Evolutionary conservation across 2,113 vertebrate genomes (phyloP).

Genomic region (Seriola quinqueradiata): DNA sequence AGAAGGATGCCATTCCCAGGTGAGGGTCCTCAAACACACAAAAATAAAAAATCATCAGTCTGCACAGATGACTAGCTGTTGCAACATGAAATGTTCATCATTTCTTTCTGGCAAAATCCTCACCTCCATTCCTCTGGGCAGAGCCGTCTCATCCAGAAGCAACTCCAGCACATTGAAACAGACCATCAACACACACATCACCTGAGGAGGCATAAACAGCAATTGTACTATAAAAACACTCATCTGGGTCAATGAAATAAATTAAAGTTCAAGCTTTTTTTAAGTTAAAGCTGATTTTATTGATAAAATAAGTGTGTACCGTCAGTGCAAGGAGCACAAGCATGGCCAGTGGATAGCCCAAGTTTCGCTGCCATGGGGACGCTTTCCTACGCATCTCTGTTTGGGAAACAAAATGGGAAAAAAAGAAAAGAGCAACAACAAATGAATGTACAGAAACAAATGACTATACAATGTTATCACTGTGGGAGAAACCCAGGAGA

Average conservation of each 20-base stretch:
- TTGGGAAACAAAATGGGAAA: not conserved
- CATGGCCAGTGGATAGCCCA: conserved; percentile 96
- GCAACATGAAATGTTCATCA: not conserved
- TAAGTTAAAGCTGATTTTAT: not conserved
- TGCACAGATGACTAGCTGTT: rapidly evolving
- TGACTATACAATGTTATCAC: not conserved
- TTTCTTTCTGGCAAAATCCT: conserved; percentile 6
- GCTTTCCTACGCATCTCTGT: conserved; percentile 91
- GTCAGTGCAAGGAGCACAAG: conserved; percentile 91
- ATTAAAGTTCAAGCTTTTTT: not conserved
- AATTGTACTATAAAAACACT: not conserved
- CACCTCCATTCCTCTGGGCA: conserved; percentile 97
- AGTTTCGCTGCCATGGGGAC: conserved; percentile 95
- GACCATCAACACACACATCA: conserved; percentile 93
- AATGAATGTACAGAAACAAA: conserved; percentile 5
- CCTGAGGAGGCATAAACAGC: conserved; percentile 77
- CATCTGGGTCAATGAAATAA: not conserved
- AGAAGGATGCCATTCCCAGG: conserved; percentile 95
- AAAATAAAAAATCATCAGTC: not conserved
- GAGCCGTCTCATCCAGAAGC: conserved; percentile 93
- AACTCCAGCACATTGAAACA: conserved; percentile 95
- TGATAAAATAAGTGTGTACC: conserved; percentile 71
- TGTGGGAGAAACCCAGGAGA: not conserved
- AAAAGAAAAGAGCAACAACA: not conserved
- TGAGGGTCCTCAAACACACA: conserved; percentile 85